Conservation (phyloP, 1,140 invertebrate species). For the Scaptomyza pallida region DNA sequence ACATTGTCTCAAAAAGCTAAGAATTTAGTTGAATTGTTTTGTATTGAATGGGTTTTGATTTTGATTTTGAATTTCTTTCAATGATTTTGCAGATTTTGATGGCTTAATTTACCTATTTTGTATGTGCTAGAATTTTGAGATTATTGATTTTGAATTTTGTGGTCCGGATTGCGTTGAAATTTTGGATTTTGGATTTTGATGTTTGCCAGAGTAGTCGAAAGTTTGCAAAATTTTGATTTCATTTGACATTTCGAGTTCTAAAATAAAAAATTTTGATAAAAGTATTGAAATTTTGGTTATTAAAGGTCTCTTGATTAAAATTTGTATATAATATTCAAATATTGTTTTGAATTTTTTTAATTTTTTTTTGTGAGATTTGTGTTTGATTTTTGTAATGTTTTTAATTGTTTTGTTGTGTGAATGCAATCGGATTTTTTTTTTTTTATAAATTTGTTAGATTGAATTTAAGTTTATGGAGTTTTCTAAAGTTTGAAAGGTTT, state of each 20-base stretch:
- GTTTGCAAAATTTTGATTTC: slow-evolving; percentile 54
- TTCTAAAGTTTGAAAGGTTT: too few species aligned
- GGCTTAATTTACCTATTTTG: slow-evolving; percentile 24
- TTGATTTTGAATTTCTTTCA: slow-evolving; percentile 27
- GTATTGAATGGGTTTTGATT: background rate
- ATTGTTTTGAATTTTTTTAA: background rate
- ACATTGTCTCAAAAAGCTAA: slow-evolving; percentile 13
- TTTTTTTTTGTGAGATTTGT: background rate
- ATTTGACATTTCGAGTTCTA: slow-evolving; percentile 52
- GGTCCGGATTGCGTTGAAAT: slow-evolving; percentile 48
- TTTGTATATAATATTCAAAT: too few species aligned
- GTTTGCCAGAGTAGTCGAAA: slow-evolving; percentile 72
- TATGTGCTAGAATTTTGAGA: slow-evolving; percentile 6
- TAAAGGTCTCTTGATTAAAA: background rate
- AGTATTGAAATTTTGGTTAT: slow-evolving; percentile 19
- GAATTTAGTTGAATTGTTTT: slow-evolving; percentile 28
- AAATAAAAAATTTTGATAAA: slow-evolving; percentile 70
- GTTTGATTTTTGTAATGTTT: background rate
- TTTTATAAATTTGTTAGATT: too few species aligned
- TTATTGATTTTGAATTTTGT: slow-evolving; percentile 57
- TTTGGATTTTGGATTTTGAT: slow-evolving; percentile 55
- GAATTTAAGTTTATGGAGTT: too few species aligned
- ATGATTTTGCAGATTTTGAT: slow-evolving; percentile 18
- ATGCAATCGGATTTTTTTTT: too few species aligned
- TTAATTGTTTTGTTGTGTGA: too few species aligned